Base-by-base conservation (phyloP, 2,113 vertebrate genomes). In the Alligator sinensis region DNA sequence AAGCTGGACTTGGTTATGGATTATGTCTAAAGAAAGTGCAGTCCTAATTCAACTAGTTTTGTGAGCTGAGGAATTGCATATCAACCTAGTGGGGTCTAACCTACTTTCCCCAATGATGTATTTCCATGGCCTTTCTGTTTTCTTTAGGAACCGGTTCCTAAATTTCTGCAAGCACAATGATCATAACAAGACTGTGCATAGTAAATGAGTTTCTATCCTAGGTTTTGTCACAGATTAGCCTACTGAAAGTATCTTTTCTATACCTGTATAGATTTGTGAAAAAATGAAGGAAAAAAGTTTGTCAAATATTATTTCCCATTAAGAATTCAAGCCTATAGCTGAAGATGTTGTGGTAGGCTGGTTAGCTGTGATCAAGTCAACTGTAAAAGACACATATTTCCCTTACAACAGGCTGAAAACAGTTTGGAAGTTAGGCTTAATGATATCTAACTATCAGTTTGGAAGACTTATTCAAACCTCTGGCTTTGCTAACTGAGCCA, bases 391-490 rank as follows among this genome's bases (percentile, higher is more conserved):
- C 1, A n/a, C 22, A 21, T 62, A 92, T 11, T 74, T 89, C 6
- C 18, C 15, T 88, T 84, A 81, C 86, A 82, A 1, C 24, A 85
- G 27, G 15, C 18, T 75, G 62, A n/a, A 94, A 86, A 94, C 25
- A 4, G 12, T 19, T 70, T 54, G 57, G 47, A 95, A 86, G 57
- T 30, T 80, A 92, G 34, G 22, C 88, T 78, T 92, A 13, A 47
- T 93, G 89, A 30, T 27, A 95, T 30, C 16, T 70, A 80, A 4
- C 86, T 9, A 1, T 1, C n/a, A 55, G 75, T 1, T 92, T 63
- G 89, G 70, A 87, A 89, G 61, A 4, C 58, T 91, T 77, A 81
- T 24, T 89, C 57, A 84, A 91, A 86, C 59, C 63, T 83, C 57
- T 22, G 4, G 2, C 4, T 79, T 85, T 91, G 61, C 12, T 38